phyloP scores from a whole-genome alignment of 2,797 vertebrate genomes.

The Coreius guichenoti region DNA sequence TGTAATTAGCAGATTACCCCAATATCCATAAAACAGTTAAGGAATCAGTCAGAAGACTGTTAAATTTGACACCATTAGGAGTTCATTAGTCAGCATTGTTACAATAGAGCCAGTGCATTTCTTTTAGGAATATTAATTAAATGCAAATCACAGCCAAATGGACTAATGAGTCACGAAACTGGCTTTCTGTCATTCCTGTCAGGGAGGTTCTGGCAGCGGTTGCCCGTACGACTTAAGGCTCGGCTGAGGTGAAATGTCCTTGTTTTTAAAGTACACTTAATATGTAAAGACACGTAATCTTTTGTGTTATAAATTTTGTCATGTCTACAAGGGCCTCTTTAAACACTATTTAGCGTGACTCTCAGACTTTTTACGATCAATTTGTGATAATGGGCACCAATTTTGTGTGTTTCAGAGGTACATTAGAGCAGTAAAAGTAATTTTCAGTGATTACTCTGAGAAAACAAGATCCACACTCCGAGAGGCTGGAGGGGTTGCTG shows the following conservation, averaged over 20 bases:
- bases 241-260: slow-evolving; percentile 33
- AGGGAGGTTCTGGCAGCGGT: neutral
- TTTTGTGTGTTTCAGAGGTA: slow-evolving; percentile 60
- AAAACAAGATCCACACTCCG: slow-evolving; percentile 58
- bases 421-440: slow-evolving; percentile 65
- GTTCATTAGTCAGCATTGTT: slow-evolving; percentile 81
- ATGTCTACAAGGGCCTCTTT: slow-evolving; percentile 27
- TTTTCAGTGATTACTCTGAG: slow-evolving; percentile 58
- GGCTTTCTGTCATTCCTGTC: slow-evolving; percentile 23
- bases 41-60: slow-evolving; percentile 78
- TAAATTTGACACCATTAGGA: slow-evolving; percentile 81
- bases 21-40: slow-evolving; percentile 83
- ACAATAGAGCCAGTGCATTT: slow-evolving; percentile 69
- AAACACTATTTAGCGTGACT: slow-evolving; percentile 32
- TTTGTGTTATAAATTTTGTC: slow-evolving; percentile 12
- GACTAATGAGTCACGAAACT: slow-evolving; percentile 51
- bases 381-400: slow-evolving; percentile 58
- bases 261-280: slow-evolving; percentile 6
- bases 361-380: slow-evolving; percentile 62
- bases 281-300: slow-evolving; percentile 10
- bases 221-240: neutral
- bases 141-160: slow-evolving; percentile 47
- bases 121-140: slow-evolving; percentile 63
- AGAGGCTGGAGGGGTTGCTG: slow-evolving; percentile 56
- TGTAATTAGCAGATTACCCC: slow-evolving; percentile 82